Conservation (phyloP, 2,888 invertebrate genomes). For the Noctua fimbriata region DNA sequence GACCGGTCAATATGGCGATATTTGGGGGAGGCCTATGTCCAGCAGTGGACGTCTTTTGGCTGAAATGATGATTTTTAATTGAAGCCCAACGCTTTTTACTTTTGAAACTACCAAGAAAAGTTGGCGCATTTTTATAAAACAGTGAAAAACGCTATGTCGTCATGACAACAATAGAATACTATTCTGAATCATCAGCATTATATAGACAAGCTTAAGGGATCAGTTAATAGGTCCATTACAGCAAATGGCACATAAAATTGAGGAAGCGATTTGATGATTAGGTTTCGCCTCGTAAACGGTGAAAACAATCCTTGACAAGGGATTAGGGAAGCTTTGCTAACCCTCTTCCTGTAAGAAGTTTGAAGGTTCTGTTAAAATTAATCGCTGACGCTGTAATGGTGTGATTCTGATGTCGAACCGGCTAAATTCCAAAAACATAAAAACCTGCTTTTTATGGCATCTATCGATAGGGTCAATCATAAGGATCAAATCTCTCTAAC, state of each 20-base stretch:
- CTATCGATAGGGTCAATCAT: no score
- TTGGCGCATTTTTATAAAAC: not conserved
- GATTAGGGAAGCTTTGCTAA: not conserved
- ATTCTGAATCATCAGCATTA: constrained; percentile 11
- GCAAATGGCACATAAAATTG: constrained; percentile 39
- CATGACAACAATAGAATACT: not conserved
- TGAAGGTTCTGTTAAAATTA: not conserved
- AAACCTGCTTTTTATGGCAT: no score
- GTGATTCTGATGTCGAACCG: not conserved
- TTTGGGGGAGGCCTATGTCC: no score
- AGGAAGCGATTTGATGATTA: constrained; percentile 51
- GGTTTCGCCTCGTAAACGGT: constrained; percentile 38
- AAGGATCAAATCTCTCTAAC: no score
- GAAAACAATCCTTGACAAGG: constrained; percentile 24
- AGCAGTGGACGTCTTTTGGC: no score
- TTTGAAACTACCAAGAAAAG: not conserved
- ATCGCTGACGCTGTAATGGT: not conserved
- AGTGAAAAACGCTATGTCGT: not conserved
- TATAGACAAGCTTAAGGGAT: constrained; percentile 26
- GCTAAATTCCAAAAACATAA: no score
- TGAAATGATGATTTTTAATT: not conserved
- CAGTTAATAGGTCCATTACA: constrained; percentile 39
- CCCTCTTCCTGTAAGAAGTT: not conserved
- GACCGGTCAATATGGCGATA: no score
- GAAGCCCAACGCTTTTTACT: not conserved